Evolutionary conservation across 2,888 invertebrate species (phyloP), one percentile per base, ranked within the genome.

Genomic region (Pristionchus maxplancki): DNA sequence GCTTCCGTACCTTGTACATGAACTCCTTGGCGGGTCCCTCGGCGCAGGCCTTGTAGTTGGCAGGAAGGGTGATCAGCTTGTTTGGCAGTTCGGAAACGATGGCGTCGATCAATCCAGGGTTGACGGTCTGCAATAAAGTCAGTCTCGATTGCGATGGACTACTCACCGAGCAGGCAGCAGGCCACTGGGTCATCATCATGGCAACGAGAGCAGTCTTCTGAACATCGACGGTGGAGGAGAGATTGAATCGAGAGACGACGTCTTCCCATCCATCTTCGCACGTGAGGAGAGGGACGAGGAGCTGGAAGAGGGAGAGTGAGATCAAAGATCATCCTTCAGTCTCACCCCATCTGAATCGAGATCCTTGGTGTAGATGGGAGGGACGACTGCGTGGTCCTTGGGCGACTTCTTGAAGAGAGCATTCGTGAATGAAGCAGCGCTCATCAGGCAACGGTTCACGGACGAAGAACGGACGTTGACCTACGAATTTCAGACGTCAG

Each of bases 1-100:
- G 58, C 24, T 28, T n/a, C 44, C 81, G 31, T 58, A 67, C 85
- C 44, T 67, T 86, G 85, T 86, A 86, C 85, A 86, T 86, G 85
- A 67, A 64, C 13, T 67, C 34, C 67, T 86, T 86, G 31, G 64
- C 85, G 40, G 40, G 34, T 28, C 48, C 64, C 67, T 86, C 48
- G 6, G 85, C 85, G n/a, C 85, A 86, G 4, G 40, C 28, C 48
- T 67, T 62, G 44, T 86, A 62, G n/a, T 62, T 48, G 28, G 37
- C 44, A 13, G 85, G 85, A 9, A 86, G 9, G 6, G 5, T 67
- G 64, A 86, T 86, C 44, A 48, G 28, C 31, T 62, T 67, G 48
- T 86, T 86, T 44, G 85, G 64, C n/a, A 67, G 34, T n/a, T 86
- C 85, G 48, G 85, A 34, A 9, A 86, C 28, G 48, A 86, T 86